These are phyloP conservation scores for Chamaetylas fuelleborni DNA, from an alignment of 2,113 vertebrate genomes.

Conservation along the genomic window DNA sequence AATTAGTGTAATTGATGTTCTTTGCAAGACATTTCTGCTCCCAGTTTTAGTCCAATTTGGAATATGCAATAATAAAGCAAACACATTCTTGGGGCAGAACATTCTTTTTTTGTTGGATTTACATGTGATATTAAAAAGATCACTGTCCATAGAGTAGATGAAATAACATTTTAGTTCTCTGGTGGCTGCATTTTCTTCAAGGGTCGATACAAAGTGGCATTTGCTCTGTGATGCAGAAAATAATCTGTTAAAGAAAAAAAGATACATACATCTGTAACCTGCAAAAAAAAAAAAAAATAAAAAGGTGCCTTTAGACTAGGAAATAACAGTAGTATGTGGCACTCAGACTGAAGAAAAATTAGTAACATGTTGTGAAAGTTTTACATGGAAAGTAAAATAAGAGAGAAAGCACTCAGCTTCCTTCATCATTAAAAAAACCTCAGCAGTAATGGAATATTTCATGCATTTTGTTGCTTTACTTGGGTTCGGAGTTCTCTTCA, in stretches of 20 bases:
- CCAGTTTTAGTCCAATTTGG: neutral
- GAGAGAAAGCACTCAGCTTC: neutral
- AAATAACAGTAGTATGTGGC: neutral
- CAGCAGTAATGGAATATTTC: neutral
- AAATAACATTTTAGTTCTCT: conserved; percentile 51
- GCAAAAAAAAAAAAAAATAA: neutral
- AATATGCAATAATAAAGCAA: neutral
- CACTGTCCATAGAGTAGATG: neutral
- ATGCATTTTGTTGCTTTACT: neutral
- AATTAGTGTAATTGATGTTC: neutral
- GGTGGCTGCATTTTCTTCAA: neutral
- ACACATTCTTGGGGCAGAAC: neutral
- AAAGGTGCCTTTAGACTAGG: neutral
- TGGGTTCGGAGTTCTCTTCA: conserved; percentile 29
- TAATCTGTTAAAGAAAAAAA: conserved; percentile 55
- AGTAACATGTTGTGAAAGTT: neutral
- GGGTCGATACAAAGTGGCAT: conserved; percentile 14
- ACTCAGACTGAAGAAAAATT: neutral
- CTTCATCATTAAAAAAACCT: neutral
- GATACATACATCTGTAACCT: neutral
- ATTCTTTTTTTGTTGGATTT: neutral
- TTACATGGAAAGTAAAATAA: neutral
- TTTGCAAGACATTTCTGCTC: neutral
- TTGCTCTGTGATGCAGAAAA: conserved; percentile 61
- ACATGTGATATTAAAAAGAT: conserved; percentile 39